Evolutionary conservation across 1,140 invertebrate species (phyloP).

Genomic region (Nymphalis io): DNA sequence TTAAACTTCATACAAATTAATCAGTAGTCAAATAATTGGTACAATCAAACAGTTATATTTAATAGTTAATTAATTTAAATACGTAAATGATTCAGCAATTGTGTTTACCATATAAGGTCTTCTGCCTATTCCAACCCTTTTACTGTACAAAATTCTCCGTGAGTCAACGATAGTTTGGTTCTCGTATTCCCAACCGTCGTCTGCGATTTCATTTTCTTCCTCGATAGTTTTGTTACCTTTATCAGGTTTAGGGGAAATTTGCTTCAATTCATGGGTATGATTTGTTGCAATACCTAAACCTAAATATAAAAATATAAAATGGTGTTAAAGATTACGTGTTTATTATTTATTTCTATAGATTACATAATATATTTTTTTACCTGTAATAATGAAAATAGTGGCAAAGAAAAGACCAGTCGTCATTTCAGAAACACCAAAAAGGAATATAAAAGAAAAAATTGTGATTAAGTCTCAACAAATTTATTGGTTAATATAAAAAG

Average conservation of each 20-base stretch:
- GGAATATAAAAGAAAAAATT: background rate
- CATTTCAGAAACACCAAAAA: conserved; percentile 45
- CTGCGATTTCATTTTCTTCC: conserved; percentile 47
- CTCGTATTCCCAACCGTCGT: conserved; percentile 68
- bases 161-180: conserved; percentile 62
- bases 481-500: conserved; percentile 41
- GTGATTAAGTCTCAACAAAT: conserved; percentile 13
- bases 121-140: conserved; percentile 52
- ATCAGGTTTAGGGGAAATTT: conserved; percentile 10
- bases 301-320: conserved; percentile 15
- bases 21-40: too few species aligned
- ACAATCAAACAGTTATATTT: too few species aligned
- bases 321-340: background rate
- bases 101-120: conserved; percentile 70
- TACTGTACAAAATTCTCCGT: conserved; percentile 69
- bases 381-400: conserved; percentile 43
- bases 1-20: background rate
- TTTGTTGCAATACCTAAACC: conserved; percentile 28
- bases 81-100: background rate
- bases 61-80: too few species aligned
- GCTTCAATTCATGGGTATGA: conserved; percentile 36
- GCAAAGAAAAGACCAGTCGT: conserved; percentile 39
- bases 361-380: conserved; percentile 42
- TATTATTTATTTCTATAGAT: background rate
- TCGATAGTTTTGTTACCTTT: conserved; percentile 25